These are phyloP conservation scores for Leptura quadrifasciata DNA, from an alignment of 2,888 invertebrate species.

Conservation along the genomic window DNA sequence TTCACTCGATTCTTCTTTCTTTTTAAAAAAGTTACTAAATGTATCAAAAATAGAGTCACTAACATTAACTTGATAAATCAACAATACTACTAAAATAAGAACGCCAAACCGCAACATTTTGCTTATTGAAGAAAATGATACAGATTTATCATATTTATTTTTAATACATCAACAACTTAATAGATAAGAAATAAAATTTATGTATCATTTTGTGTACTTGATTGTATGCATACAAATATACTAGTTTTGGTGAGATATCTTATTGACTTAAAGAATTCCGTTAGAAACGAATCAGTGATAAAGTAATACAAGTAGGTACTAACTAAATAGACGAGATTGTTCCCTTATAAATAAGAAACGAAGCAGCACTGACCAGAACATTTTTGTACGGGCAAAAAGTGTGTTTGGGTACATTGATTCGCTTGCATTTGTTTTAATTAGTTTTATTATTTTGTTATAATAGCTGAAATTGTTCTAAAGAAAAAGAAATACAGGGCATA, in stretches of 20 bases:
- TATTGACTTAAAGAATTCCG: background rate
- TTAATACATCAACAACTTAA: slow-evolving; percentile 4
- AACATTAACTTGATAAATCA: slow-evolving; percentile 10
- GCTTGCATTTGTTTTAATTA: too few relatives aligned
- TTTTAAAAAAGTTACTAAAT: slow-evolving; percentile 20
- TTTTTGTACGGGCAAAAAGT: too few relatives aligned
- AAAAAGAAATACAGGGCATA: too few relatives aligned
- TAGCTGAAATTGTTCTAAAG: too few relatives aligned
- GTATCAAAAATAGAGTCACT: background rate
- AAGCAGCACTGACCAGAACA: too few relatives aligned
- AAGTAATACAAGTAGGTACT: background rate
- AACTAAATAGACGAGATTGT: too few relatives aligned
- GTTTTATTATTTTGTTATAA: too few relatives aligned
- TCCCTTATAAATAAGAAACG: too few relatives aligned
- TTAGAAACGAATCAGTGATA: background rate
- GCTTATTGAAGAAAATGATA: background rate
- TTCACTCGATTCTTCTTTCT: too few relatives aligned
- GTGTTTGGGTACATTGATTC: too few relatives aligned
- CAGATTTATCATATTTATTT: slow-evolving; percentile 20
- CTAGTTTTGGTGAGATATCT: background rate
- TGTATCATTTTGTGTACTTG: slow-evolving; percentile 12
- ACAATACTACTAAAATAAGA: slow-evolving; percentile 16
- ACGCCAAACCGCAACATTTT: slow-evolving; percentile 15
- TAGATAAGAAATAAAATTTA: slow-evolving; percentile 23
- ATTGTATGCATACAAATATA: background rate